These are phyloP conservation scores for Mayetiola destructor DNA, from an alignment of 2,888 invertebrate genomes.

Conservation along the genomic window DNA sequence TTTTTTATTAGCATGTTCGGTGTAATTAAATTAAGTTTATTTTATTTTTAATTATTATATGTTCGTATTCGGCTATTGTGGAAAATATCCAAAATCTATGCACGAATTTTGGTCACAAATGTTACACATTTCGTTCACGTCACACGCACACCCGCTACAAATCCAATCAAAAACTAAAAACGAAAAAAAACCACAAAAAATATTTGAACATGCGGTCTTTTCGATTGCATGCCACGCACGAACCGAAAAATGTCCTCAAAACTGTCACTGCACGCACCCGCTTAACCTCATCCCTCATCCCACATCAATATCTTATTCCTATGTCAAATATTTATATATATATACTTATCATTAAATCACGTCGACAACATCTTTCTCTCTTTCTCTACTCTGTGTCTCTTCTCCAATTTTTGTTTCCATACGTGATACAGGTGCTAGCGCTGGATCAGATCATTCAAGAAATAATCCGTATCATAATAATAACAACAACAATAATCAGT, in stretches of 20 bases:
- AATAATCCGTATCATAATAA: conserved; percentile 25
- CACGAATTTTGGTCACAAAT: not conserved
- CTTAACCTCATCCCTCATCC: no score
- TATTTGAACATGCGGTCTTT: no score
- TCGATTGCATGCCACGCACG: no score
- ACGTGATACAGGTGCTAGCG: conserved; percentile 29
- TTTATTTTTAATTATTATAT: no score
- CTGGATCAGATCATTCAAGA: conserved; percentile 31
- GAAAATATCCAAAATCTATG: not conserved
- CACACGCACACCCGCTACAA: not conserved
- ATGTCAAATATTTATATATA: not conserved
- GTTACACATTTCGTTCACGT: not conserved
- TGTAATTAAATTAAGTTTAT: no score
- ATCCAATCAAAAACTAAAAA: no score
- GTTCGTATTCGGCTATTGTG: not conserved
- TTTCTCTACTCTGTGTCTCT: conserved; percentile 2
- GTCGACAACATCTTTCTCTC: conserved; percentile 2
- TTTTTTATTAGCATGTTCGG: conserved; percentile 1
- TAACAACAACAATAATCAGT: conserved; percentile 36
- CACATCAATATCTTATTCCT: no score
- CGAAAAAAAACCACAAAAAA: no score
- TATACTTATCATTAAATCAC: not conserved
- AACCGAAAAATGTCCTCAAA: not conserved
- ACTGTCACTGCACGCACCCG: not conserved
- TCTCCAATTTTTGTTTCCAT: not conserved